phyloP scores from a whole-genome alignment of 2,113 vertebrate genomes.

The Grallaria varia region DNA sequence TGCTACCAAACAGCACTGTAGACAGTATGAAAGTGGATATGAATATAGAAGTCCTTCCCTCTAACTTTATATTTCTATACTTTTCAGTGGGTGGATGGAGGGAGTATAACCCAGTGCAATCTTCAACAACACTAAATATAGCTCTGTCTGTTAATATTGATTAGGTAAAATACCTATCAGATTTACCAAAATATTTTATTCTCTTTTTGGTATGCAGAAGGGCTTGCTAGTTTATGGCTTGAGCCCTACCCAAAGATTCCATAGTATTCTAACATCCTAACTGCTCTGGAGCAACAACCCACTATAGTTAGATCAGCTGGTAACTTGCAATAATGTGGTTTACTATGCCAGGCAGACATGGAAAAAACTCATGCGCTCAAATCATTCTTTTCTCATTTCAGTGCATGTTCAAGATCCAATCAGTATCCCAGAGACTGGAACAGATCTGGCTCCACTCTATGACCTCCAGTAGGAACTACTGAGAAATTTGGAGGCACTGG shows the following conservation, averaged over 20 bases:
- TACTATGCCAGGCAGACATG: background rate
- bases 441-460: background rate
- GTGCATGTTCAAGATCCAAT: background rate
- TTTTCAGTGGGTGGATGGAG: conserved; percentile 39
- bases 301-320: background rate
- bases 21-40: conserved; percentile 37
- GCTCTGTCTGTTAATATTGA: conserved; percentile 30
- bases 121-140: conserved; percentile 64
- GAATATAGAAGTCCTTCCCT: conserved; percentile 54
- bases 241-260: background rate
- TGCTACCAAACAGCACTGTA: background rate
- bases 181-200: background rate
- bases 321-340: background rate
- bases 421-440: background rate
- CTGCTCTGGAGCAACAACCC: background rate
- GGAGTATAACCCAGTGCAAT: conserved; percentile 53
- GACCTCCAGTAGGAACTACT: background rate
- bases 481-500: background rate
- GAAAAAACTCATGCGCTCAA: background rate
- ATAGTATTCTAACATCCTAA: background rate
- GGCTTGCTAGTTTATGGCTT: background rate
- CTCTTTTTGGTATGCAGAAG: background rate
- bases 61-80: conserved; percentile 37
- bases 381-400: background rate
- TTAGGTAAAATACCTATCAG: background rate